These are phyloP conservation scores for Eristalinus sepulchralis DNA, from an alignment of 2,888 invertebrate genomes.

Conservation along the genomic window DNA sequence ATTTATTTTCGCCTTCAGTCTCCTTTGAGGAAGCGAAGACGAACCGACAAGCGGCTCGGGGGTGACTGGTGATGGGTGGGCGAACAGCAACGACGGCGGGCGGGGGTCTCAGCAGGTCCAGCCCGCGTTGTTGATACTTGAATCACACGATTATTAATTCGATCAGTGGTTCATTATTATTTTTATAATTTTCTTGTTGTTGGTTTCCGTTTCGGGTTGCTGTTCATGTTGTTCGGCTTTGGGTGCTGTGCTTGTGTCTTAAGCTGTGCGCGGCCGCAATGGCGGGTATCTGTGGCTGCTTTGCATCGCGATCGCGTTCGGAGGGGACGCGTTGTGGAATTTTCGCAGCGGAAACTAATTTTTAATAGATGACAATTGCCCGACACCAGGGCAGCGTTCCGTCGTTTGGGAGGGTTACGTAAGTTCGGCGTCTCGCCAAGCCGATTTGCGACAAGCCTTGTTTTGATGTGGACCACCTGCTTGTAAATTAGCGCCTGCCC, in stretches of 20 bases:
- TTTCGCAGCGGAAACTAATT: slow-evolving; percentile 43
- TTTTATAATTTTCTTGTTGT: slow-evolving; percentile 26
- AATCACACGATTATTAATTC: slow-evolving; percentile 70
- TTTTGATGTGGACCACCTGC: background rate
- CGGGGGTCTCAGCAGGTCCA: background rate
- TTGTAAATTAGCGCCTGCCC: background rate
- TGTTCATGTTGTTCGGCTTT: background rate
- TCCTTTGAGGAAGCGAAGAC: slow-evolving; percentile 66
- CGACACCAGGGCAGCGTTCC: background rate
- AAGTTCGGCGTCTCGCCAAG: background rate
- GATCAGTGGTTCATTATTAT: slow-evolving; percentile 62
- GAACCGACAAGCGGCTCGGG: slow-evolving; percentile 43
- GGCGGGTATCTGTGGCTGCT: background rate
- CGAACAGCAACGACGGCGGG: background rate
- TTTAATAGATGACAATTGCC: slow-evolving; percentile 64
- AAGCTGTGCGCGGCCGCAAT: background rate
- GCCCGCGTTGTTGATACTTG: slow-evolving; percentile 61
- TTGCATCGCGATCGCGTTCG: background rate
- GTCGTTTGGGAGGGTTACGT: background rate
- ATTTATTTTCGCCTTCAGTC: slow-evolving; percentile 70
- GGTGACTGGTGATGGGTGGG: slow-evolving; percentile 10
- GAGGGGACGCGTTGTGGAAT: background rate
- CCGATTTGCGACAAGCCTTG: background rate
- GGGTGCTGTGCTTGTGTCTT: background rate
- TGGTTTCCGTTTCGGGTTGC: background rate